Base-by-base conservation (phyloP, 2,113 vertebrate species). In the Eptatretus burgeri region DNA sequence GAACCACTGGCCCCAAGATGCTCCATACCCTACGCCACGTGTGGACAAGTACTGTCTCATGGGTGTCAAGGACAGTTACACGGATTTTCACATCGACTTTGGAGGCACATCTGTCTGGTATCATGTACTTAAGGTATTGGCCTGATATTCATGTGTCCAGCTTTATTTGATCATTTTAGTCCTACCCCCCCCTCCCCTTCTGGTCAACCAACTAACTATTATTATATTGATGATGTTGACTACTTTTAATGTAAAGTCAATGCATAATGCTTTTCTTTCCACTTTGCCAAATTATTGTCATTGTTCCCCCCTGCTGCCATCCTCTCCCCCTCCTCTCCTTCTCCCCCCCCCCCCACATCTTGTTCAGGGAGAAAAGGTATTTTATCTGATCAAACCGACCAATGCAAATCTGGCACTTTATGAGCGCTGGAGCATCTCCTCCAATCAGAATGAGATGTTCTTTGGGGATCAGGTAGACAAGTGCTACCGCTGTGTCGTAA, bases 1-100 rank as follows among this genome's bases (percentile, higher is more conserved):
- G 77, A 98, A 98, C 73, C 95, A 96, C 67, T 98, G 91, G 91
- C 89, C 91, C 2, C 87, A 94, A 52, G 89, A 98, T 72, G 94
- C 89, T 64, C 83, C 91, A 71, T 98, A 93, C 73, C 89, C 91
- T 65, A 98, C 94, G 69, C 91, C 91, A 63, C 95, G 93, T 72
- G 91, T 98, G 73, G 88, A 98, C 76, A 98, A 98, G 75, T 98
- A 98, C 70, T 98, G 91, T 69, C 77, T 98, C 65, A 98, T 98
- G 91, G 88, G 91, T 60, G 86, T 98, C 69, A 83, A 84, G 73
- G 81, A 85, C 75, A 88, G 89, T 74, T 98, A 98, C 66, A 98
- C 91, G 1, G 91, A 98, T 70, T 98, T 98, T 74, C 91, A 98
- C 76, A 96, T 98, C 14, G 91, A 98, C 77, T 98, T 98, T 51